Conservation (phyloP, 1,140 invertebrate genomes). For the Meloidogyne chitwoodi region DNA sequence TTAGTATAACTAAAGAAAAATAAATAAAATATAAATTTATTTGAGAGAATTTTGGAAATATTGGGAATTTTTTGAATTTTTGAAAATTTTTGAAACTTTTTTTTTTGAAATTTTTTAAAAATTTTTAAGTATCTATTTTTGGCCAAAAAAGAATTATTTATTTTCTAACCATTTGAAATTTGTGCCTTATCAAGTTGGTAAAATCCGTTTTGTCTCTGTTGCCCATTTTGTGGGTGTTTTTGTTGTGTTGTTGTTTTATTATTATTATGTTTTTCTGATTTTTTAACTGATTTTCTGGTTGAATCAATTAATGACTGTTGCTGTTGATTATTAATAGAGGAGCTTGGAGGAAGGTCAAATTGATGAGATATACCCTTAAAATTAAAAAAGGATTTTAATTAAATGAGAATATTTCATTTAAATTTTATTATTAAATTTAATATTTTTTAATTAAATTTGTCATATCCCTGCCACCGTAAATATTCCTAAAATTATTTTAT, state of each 20-base stretch:
- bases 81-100: no score
- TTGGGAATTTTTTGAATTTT: no score
- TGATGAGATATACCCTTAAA: not conserved
- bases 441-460: no score
- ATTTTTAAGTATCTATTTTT: no score
- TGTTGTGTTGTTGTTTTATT: not conserved
- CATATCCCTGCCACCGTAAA: no score
- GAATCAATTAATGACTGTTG: not conserved
- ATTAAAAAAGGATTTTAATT: no score
- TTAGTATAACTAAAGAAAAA: slow-evolving; percentile 1
- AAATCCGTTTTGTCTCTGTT: slow-evolving; percentile 3
- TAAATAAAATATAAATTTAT: not conserved
- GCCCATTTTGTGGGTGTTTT: not conserved
- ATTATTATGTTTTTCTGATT: not conserved
- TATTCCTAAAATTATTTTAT: no score
- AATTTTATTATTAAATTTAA: no score
- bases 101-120: no score
- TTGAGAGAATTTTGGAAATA: no score
- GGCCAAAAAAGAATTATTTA: not conserved
- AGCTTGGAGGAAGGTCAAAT: not conserved
- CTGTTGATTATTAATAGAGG: not conserved
- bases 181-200: slow-evolving; percentile 13
- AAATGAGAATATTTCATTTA: no score
- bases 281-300: not conserved
- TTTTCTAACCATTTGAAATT: slow-evolving; percentile 3